Conservation (phyloP, 2,113 vertebrate species). For the Coryphaenoides rupestris region DNA sequence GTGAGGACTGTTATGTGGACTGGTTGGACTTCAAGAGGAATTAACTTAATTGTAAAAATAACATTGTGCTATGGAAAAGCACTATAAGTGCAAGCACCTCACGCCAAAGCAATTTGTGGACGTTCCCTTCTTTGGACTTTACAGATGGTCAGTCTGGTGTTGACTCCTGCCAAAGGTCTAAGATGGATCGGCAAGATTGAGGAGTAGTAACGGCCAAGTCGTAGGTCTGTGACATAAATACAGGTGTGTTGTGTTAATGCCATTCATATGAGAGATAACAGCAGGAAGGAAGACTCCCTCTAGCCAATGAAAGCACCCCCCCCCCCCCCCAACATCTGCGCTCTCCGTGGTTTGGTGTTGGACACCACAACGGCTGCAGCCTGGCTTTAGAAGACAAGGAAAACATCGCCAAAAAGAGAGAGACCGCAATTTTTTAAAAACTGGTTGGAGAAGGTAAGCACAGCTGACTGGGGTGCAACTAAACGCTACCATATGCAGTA, state of each 20-base stretch:
- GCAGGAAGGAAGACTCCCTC: constrained; percentile 61
- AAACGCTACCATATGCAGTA: constrained; percentile 50
- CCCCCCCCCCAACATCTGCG: constrained; percentile 43
- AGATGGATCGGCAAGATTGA: constrained; percentile 32
- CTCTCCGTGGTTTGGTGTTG: constrained; percentile 40
- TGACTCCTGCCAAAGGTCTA: constrained; percentile 36
- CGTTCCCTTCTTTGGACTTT: too few relatives aligned
- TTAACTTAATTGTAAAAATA: too few relatives aligned
- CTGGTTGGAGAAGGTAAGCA: constrained; percentile 25
- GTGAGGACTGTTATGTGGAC: too few relatives aligned
- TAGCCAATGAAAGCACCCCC: constrained; percentile 38
- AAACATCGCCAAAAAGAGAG: constrained; percentile 51
- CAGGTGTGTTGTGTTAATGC: constrained; percentile 22
- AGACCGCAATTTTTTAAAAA: constrained; percentile 25
- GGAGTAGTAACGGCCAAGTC: constrained; percentile 27
- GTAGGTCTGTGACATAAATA: constrained; percentile 55
- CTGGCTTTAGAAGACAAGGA: constrained; percentile 46
- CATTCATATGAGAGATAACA: constrained; percentile 64
- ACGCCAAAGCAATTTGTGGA: too few relatives aligned
- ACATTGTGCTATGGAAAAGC: too few relatives aligned
- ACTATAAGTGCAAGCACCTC: too few relatives aligned
- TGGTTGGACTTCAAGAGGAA: too few relatives aligned
- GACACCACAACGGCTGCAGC: constrained; percentile 36
- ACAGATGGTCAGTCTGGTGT: too few relatives aligned
- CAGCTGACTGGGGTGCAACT: constrained; percentile 42